phyloP scores from a whole-genome alignment of 2,113 vertebrate genomes.

The Otis tarda region DNA sequence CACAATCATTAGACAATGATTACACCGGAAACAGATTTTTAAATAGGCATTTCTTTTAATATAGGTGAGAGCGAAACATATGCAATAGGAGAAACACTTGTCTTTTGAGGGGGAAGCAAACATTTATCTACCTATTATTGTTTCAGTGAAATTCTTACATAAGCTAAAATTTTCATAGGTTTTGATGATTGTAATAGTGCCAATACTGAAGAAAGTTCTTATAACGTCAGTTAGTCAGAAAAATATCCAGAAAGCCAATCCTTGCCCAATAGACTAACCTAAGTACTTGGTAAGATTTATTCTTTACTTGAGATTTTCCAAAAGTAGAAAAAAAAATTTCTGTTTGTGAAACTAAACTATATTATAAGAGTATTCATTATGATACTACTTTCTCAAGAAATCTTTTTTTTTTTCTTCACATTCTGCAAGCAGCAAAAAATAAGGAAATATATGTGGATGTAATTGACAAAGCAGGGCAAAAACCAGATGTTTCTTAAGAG shows the following conservation, averaged over 20 bases:
- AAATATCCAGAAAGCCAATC: background rate
- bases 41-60: background rate
- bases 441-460: background rate
- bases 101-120: background rate
- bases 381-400: background rate
- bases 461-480: background rate
- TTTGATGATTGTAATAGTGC: background rate
- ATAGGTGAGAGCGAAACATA: background rate
- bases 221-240: background rate
- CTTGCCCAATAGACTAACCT: background rate
- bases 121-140: background rate
- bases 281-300: background rate
- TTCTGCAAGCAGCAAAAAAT: background rate
- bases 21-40: background rate
- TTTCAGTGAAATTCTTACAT: background rate
- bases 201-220: background rate
- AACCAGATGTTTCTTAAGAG: background rate
- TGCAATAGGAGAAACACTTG: background rate
- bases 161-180: background rate
- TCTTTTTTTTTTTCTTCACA: accelerated
- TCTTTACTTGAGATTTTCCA: background rate
- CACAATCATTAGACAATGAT: background rate
- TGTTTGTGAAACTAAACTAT: background rate
- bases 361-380: background rate
- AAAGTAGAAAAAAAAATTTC: background rate